Percentiles rank a stretch among this genome's conserved stretches.
These are phyloP conservation scores for Neomorphus geoffroyi DNA, from an alignment of 2,797 vertebrate species.

Conservation along the genomic window DNA sequence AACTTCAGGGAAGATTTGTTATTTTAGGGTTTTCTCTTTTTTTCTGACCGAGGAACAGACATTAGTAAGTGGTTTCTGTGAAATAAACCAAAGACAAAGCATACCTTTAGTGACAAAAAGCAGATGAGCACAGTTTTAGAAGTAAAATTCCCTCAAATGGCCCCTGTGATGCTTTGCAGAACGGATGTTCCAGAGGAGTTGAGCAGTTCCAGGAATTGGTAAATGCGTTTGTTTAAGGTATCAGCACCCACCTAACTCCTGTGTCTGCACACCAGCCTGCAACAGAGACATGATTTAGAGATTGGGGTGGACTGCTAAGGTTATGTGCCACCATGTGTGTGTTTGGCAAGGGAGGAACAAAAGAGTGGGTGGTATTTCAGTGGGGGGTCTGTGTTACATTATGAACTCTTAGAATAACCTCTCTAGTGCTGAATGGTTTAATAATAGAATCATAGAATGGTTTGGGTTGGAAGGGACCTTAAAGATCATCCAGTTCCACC, in stretches of 20 bases:
- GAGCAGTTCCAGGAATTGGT: background rate
- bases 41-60: background rate
- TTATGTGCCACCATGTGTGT: accelerated
- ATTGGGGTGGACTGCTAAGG: background rate
- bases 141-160: background rate
- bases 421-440: background rate
- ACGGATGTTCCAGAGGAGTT: background rate
- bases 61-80: background rate
- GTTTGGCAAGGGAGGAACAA: background rate
- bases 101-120: background rate
- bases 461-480: too few species aligned
- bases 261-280: background rate
- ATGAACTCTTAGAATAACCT: background rate
- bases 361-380: background rate
- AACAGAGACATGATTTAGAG: accelerated
- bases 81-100: background rate
- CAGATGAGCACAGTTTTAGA: background rate
- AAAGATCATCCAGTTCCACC: too few species aligned
- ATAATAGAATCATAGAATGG: too few species aligned
- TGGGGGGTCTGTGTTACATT: background rate
- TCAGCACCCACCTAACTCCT: background rate
- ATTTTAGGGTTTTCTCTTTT: background rate
- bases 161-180: background rate
- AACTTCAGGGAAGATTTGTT: background rate
- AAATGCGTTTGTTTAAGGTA: accelerated